These are phyloP conservation scores for Hypselothyrea guttata DNA, from an alignment of 2,888 invertebrate species.

Conservation along the genomic window DNA sequence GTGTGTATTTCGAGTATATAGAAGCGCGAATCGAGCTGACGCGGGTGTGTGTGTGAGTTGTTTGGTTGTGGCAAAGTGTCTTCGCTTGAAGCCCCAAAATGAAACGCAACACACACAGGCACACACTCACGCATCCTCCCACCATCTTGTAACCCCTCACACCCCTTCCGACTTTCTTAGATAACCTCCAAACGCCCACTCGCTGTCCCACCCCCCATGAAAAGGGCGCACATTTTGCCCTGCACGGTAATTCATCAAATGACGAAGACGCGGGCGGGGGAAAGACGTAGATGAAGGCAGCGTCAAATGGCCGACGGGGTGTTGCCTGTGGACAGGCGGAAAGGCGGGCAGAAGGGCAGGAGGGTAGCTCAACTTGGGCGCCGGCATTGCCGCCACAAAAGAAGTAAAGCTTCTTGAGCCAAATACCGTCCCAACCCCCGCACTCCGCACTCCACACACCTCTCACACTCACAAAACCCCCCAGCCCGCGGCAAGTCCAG, in stretches of 20 bases:
- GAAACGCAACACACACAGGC: slow-evolving; percentile 45
- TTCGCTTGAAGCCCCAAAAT: slow-evolving; percentile 52
- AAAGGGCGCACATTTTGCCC: slow-evolving; percentile 72
- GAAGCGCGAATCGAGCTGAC: slow-evolving; percentile 44
- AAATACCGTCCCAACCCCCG: slow-evolving; percentile 33
- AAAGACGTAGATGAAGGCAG: slow-evolving; percentile 37
- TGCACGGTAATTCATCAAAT: slow-evolving; percentile 80
- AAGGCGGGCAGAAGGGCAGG: background rate
- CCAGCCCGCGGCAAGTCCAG: slow-evolving; percentile 42
- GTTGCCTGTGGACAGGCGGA: slow-evolving; percentile 2
- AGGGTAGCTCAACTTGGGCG: slow-evolving; percentile 44
- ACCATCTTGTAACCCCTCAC: slow-evolving; percentile 3
- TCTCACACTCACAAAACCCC: slow-evolving; percentile 24
- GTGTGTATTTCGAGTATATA: slow-evolving; percentile 30
- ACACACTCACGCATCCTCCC: slow-evolving; percentile 3
- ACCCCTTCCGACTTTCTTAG: slow-evolving; percentile 17
- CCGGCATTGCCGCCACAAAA: slow-evolving; percentile 63
- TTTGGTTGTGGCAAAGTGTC: slow-evolving; percentile 36
- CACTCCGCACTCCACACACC: slow-evolving; percentile 17
- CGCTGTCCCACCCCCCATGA: slow-evolving; percentile 7
- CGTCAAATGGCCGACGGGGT: slow-evolving; percentile 44
- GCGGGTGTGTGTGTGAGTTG: slow-evolving; percentile 36
- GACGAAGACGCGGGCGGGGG: slow-evolving; percentile 63
- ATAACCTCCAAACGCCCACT: slow-evolving; percentile 9
- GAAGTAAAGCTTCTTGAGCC: slow-evolving; percentile 75